Base-by-base conservation (phyloP, 2,113 vertebrate species). In the Proteles cristata region DNA sequence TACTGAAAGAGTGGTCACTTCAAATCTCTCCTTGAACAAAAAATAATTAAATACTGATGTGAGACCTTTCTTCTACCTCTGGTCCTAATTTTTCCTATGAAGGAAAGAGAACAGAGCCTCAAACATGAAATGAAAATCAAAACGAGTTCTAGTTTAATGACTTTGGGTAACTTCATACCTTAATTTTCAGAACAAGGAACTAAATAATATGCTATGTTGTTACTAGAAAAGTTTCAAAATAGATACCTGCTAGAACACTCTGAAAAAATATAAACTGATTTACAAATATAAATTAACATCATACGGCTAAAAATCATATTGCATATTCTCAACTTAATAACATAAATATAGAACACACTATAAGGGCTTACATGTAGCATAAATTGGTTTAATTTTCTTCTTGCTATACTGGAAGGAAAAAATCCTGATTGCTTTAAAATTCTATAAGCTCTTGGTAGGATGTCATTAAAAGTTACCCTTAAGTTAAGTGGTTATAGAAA, bases 401-500 rank as follows among this genome's bases (percentile, higher is more conserved):
- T 90, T 48, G 53, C 92, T 94, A 91, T 97, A 95, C 82, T 94
- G 76, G 84, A 96, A 97, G 50, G 35, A 88, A 93, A 90, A 97
- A 96, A 76, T 81, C 35, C 76, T 97, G 96, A 98, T 98, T 98
- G 97, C 96, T 96, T 98, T 98, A 96, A 97, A 98, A 98, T 98
- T 98, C 97, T 97, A 97, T 98, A 98, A 96, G 92, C 97, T 96
- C 90, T 94, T 97, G 80, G 95, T 97, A 96, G 81, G 92, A 95
- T 98, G 96, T 98, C 98, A 98, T 98, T 98, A 98, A 97, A 98
- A 98, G 97, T 98, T 98, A 97, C 90, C 95, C 97, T 98, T 97
- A 98, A 97, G 98, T 98, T 97, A 98, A 98, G 96, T 98, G 96
- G 96, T 97, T 97, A 97, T 96, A 97, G 95, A 97, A 98, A 98